Evolutionary conservation across 2,888 invertebrate genomes (phyloP).

Genomic region (Drosophila demipolita): DNA sequence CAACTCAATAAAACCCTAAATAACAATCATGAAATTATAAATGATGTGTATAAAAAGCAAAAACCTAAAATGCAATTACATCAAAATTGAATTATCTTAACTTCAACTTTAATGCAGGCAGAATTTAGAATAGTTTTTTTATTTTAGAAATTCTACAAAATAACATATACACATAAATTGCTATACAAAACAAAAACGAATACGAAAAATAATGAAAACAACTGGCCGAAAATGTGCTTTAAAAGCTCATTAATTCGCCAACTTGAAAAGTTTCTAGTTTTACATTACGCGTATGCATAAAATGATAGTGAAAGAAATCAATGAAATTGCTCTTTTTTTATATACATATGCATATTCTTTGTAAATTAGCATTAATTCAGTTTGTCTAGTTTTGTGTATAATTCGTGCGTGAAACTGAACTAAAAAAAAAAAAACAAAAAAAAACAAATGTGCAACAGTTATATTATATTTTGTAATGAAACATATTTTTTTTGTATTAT

Average conservation of each 20-base stretch:
- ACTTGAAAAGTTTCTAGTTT: conserved; percentile 66
- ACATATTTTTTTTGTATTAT: conserved; percentile 64
- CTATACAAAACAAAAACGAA: conserved; percentile 19
- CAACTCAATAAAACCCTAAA: conserved; percentile 60
- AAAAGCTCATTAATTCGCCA: conserved; percentile 57
- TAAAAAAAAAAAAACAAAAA: conserved; percentile 28
- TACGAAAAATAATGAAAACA: conserved; percentile 4
- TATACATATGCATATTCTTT: conserved; percentile 29
- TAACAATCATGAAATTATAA: conserved; percentile 58
- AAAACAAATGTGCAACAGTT: conserved; percentile 33
- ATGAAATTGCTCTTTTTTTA: conserved; percentile 57
- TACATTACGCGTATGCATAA: conserved; percentile 33
- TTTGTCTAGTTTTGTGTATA: conserved; percentile 69
- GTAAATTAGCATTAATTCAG: conserved; percentile 63
- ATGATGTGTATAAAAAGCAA: conserved; percentile 62
- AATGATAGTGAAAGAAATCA: conserved; percentile 46
- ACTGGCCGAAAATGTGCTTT: conserved; percentile 54
- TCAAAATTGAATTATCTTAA: conserved; percentile 60
- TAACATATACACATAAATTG: conserved; percentile 2
- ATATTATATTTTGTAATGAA: conserved; percentile 18
- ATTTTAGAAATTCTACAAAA: conserved; percentile 6
- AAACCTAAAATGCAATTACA: conserved; percentile 53
- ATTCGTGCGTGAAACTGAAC: conserved; percentile 68
- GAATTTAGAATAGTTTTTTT: conserved; percentile 63
- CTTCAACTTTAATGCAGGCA: conserved; percentile 58